These are phyloP conservation scores for Acomys russatus DNA, from an alignment of 2,797 vertebrate genomes.

Conservation along the genomic window DNA sequence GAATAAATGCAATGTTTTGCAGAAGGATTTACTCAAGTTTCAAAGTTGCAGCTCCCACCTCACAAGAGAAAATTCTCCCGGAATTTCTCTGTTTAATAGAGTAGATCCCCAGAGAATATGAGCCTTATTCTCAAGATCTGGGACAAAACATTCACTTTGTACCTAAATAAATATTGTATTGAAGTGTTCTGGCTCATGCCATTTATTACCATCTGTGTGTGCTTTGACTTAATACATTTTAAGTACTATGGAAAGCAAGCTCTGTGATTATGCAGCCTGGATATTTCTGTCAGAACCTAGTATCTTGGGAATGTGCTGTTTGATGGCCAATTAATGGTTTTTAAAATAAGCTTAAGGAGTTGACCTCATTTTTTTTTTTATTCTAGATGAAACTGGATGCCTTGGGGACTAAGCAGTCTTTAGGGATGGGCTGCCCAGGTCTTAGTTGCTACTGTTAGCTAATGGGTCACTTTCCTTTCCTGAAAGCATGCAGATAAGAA, in stretches of 20 bases:
- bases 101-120: neutral
- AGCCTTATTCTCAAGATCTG: conserved; percentile 48
- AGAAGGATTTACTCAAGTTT: neutral
- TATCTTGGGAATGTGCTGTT: conserved; percentile 72
- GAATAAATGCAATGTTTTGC: neutral
- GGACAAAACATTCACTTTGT: neutral
- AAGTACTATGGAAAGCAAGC: conserved; percentile 46
- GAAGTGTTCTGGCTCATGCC: conserved; percentile 6
- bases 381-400: conserved; percentile 76
- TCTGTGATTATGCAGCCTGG: conserved; percentile 64
- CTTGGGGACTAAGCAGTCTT: conserved; percentile 62
- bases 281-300: conserved; percentile 78
- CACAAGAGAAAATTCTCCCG: neutral
- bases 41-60: neutral
- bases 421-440: neutral
- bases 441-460: conserved; percentile 24
- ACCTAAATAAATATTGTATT: conserved; percentile 67
- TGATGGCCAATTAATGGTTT: conserved; percentile 79
- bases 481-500: conserved; percentile 22
- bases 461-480: conserved; percentile 65
- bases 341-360: conserved; percentile 72
- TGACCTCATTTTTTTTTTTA: conserved; percentile 81
- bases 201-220: conserved; percentile 63
- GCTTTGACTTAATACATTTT: conserved; percentile 69
- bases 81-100: neutral